A percentile compares a stretch with the other conserved stretches of the same genome.
phyloP scores from a whole-genome alignment of 2,797 vertebrate species.

The Rhabdomys pumilio region DNA sequence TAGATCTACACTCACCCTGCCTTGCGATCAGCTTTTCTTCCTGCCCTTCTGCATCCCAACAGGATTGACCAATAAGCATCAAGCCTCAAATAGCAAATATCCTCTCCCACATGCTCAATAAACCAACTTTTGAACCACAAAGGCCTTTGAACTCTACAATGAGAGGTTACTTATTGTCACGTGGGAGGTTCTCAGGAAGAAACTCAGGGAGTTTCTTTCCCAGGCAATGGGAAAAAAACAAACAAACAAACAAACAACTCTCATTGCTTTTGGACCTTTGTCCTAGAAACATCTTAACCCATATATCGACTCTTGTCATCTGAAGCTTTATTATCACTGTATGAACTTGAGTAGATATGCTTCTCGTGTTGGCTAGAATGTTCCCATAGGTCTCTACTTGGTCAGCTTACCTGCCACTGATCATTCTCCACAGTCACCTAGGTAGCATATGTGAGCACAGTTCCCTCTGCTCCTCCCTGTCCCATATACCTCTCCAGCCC shows the following conservation, averaged over 20 bases:
- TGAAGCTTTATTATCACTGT: background rate
- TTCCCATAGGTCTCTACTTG: background rate
- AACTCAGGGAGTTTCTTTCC: background rate
- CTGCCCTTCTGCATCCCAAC: background rate
- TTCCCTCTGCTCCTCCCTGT: background rate
- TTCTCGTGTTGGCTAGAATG: background rate
- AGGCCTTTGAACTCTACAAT: background rate
- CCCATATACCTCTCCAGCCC: background rate
- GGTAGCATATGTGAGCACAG: background rate
- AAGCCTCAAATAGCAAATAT: background rate
- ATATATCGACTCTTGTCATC: background rate
- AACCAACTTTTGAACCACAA: background rate
- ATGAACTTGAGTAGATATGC: background rate
- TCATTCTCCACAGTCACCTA: background rate
- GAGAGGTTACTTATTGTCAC: background rate
- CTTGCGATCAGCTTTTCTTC: background rate
- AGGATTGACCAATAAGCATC: background rate
- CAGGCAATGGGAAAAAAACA: background rate
- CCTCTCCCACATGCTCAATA: background rate
- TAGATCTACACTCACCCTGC: background rate
- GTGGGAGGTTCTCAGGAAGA: no score
- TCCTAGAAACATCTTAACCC: background rate
- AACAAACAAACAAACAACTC: background rate
- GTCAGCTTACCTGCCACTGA: background rate
- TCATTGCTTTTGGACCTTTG: background rate